Conservation (phyloP, 2,888 invertebrate genomes). For the Drosophila affinis region DNA sequence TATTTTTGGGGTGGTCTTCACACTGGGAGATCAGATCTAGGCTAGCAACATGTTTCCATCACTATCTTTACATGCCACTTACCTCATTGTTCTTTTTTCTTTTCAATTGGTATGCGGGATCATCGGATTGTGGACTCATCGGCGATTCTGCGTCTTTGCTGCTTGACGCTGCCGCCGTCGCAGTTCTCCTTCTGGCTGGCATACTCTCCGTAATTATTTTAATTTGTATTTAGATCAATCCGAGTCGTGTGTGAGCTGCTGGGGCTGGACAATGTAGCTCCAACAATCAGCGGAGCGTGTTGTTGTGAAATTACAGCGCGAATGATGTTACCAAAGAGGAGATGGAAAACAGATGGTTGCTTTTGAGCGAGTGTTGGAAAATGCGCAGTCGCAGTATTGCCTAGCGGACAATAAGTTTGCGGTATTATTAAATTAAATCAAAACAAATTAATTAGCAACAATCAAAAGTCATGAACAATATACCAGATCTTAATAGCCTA, state of each 20-base stretch:
- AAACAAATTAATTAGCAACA: not conserved
- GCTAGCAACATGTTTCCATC: slow-evolving; percentile 52
- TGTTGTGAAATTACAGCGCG: slow-evolving; percentile 72
- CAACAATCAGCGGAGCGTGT: slow-evolving; percentile 24
- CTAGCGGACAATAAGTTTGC: slow-evolving; percentile 37
- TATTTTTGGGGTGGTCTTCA: slow-evolving; percentile 55
- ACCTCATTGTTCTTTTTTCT: slow-evolving; percentile 83
- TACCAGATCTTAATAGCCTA: slow-evolving; percentile 8
- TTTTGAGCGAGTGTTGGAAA: slow-evolving; percentile 54
- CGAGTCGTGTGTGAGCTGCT: not conserved
- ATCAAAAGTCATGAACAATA: not conserved
- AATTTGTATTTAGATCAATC: slow-evolving; percentile 72
- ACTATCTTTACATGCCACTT: slow-evolving; percentile 30
- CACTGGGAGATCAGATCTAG: slow-evolving; percentile 13
- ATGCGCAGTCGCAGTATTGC: slow-evolving; percentile 14
- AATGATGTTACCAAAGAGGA: slow-evolving; percentile 64
- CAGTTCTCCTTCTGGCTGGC: slow-evolving; percentile 82
- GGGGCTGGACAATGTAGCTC: slow-evolving; percentile 46
- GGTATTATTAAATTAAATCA: slow-evolving; percentile 55
- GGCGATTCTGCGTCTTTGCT: slow-evolving; percentile 34
- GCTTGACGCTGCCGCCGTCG: slow-evolving; percentile 53
- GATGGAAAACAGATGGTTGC: slow-evolving; percentile 62
- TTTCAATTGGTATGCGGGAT: slow-evolving; percentile 80
- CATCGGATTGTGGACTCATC: slow-evolving; percentile 70
- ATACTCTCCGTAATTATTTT: slow-evolving; percentile 81